These are phyloP conservation scores for Sylvietta virens DNA, from an alignment of 2,113 vertebrate species.

Conservation along the genomic window DNA sequence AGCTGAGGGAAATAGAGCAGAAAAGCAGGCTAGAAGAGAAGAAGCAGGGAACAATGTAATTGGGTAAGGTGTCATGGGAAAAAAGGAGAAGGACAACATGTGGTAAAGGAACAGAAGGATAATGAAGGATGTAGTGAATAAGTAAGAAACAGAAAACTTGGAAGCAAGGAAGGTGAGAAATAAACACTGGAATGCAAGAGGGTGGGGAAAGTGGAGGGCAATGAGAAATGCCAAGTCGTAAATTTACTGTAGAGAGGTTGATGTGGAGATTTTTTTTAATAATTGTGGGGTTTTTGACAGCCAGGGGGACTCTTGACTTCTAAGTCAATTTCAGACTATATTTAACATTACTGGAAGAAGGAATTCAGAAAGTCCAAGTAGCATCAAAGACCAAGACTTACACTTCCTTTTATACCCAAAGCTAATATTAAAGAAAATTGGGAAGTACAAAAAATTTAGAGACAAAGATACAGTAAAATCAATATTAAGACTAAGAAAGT, in stretches of 20 bases:
- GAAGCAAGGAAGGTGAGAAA: background rate
- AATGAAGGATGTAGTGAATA: background rate
- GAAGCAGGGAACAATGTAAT: background rate
- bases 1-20: conserved; percentile 41
- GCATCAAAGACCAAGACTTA: background rate
- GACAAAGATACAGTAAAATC: conserved; percentile 13
- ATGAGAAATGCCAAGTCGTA: background rate
- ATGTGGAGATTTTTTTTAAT: background rate
- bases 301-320: background rate
- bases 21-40: conserved; percentile 18
- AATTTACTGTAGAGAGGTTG: background rate
- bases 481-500: conserved; percentile 41
- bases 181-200: background rate
- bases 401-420: background rate
- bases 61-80: background rate
- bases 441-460: conserved; percentile 8
- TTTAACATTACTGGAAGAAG: background rate
- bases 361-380: background rate
- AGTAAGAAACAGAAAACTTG: background rate
- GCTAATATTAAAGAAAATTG: conserved; percentile 26
- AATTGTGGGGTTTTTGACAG: background rate
- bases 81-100: background rate
- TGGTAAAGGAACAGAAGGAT: background rate
- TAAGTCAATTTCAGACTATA: background rate
- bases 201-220: rapidly evolving